phyloP scores from a whole-genome alignment of 1,140 invertebrate genomes.

The Philopotamus ludificatus region DNA sequence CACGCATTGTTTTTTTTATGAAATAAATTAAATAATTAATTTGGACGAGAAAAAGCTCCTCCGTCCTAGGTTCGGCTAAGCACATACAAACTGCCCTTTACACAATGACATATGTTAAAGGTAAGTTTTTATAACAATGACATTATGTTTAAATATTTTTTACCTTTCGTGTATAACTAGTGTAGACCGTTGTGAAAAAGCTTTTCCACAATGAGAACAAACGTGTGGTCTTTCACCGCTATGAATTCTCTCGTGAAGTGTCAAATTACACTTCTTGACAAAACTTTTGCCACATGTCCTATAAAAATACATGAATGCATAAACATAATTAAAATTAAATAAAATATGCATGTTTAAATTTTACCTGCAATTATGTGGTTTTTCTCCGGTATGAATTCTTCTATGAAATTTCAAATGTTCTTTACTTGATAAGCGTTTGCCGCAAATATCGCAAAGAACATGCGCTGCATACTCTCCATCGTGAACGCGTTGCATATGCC shows the following conservation, averaged over 20 bases:
- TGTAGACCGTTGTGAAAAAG: slow-evolving; percentile 75
- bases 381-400: slow-evolving; percentile 71
- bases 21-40: too few relatives aligned
- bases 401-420: slow-evolving; percentile 71
- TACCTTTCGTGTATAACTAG: slow-evolving; percentile 70
- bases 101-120: too few relatives aligned
- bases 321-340: too few relatives aligned
- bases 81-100: neutral
- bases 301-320: too few relatives aligned
- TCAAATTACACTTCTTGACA: slow-evolving; percentile 62
- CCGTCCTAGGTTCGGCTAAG: too few relatives aligned
- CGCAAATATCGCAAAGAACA: slow-evolving; percentile 70
- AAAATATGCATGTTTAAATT: too few relatives aligned
- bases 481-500: slow-evolving; percentile 60
- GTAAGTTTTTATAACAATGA: neutral
- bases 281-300: slow-evolving; percentile 63
- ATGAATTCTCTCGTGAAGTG: slow-evolving; percentile 63
- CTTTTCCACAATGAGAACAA: slow-evolving; percentile 68
- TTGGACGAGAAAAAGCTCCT: too few relatives aligned
- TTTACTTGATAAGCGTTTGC: slow-evolving; percentile 71
- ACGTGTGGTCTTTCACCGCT: slow-evolving; percentile 66
- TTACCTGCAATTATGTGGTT: slow-evolving; percentile 66
- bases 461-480: slow-evolving; percentile 56
- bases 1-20: neutral
- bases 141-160: too few relatives aligned